Conservation (phyloP, 2,113 vertebrate species). For the Progne subis region DNA sequence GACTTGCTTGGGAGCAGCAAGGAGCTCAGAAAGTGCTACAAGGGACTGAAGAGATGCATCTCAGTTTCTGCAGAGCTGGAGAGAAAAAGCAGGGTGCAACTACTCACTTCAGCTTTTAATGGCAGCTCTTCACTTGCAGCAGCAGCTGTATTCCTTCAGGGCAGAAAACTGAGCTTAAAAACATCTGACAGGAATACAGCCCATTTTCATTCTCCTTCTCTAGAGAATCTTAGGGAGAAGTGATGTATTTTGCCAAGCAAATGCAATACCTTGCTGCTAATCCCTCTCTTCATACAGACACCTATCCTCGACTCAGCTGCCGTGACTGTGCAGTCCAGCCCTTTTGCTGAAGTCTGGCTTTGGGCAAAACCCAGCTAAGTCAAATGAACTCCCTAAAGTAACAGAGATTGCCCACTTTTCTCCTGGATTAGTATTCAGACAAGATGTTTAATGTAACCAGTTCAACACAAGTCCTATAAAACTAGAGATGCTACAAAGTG, state of each 20-base stretch:
- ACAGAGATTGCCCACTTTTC: not conserved
- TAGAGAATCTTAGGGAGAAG: not conserved
- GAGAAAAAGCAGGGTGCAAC: not conserved
- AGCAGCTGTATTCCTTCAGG: constrained; percentile 53
- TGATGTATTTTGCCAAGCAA: not conserved
- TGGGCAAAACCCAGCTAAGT: not conserved
- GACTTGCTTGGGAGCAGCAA: not conserved
- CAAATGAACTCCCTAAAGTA: not conserved
- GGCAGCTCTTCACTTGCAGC: not conserved
- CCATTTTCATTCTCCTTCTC: not conserved
- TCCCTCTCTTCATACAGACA: not conserved
- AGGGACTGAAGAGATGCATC: not conserved
- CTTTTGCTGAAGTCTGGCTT: not conserved
- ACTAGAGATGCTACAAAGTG: not conserved
- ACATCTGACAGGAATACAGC: constrained; percentile 19
- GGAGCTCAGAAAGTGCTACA: not conserved
- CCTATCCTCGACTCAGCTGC: not conserved
- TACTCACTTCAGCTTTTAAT: not conserved
- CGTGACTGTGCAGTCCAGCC: not conserved
- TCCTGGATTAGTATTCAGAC: not conserved
- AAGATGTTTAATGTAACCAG: not conserved
- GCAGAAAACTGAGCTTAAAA: constrained; percentile 39
- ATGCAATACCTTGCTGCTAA: not conserved
- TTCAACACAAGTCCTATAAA: not conserved
- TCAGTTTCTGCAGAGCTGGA: not conserved